Percentiles rank a stretch among this genome's conserved stretches.
phyloP scores from a whole-genome alignment of 2,888 invertebrate genomes.

The Xestoiulus laeticollis region DNA sequence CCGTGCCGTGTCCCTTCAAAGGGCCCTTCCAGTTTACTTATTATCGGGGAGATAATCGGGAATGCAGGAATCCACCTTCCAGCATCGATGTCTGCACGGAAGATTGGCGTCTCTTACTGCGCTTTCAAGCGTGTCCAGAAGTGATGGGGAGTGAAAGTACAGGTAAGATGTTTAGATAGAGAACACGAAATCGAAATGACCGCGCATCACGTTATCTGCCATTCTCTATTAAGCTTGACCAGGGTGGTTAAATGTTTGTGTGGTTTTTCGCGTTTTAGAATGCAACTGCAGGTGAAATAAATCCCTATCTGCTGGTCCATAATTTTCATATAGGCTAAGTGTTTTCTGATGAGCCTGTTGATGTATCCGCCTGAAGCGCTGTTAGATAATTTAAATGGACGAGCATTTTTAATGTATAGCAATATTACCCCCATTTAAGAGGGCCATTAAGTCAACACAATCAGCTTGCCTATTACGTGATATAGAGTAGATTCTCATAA shows the following conservation, averaged over 20 bases:
- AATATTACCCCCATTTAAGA: no score
- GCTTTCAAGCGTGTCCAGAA: constrained; percentile 57
- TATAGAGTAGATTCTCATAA: no score
- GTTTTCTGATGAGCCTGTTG: neutral
- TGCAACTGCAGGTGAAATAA: no score
- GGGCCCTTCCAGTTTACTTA: constrained; percentile 63
- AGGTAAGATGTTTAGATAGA: constrained; percentile 50
- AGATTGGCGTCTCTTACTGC: constrained; percentile 55
- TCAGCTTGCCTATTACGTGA: no score
- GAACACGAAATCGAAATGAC: neutral
- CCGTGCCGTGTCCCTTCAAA: constrained; percentile 62
- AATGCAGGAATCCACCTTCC: constrained; percentile 56
- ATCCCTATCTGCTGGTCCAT: neutral
- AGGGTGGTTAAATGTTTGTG: no score
- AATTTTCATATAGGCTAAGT: neutral
- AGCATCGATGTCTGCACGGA: constrained; percentile 57
- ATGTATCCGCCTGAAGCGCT: neutral
- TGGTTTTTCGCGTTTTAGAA: no score
- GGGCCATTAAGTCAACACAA: no score
- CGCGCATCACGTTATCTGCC: neutral
- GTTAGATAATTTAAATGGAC: neutral
- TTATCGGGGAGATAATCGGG: constrained; percentile 57
- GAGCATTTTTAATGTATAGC: neutral
- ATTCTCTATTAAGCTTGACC: neutral
- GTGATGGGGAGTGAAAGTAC: constrained; percentile 56